A percentile compares a stretch with the other conserved stretches of the same genome.
Conservation (phyloP, 1,140 invertebrate species). For the Drosophila triauraria region DNA sequence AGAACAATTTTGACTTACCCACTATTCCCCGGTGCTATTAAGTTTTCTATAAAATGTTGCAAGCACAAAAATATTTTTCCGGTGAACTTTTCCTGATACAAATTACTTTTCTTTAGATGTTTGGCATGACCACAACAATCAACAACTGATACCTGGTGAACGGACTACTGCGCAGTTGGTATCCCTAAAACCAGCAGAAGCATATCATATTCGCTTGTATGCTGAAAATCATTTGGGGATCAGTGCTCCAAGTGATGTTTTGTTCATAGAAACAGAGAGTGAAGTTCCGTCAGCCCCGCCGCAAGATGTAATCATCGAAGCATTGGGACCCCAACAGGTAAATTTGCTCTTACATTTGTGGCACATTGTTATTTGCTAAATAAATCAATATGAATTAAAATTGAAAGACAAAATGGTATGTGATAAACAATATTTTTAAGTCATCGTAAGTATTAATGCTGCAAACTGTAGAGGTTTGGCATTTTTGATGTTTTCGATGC, state of each 20-base stretch:
- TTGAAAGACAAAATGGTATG: no score
- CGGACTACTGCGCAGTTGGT: constrained; percentile 87
- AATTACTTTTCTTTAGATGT: constrained; percentile 78
- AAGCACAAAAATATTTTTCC: no score
- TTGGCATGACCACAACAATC: constrained; percentile 87
- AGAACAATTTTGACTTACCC: no score
- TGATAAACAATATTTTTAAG: no score
- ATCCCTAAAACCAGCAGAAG: constrained; percentile 88
- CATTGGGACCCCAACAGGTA: constrained; percentile 90
- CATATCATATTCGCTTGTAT: constrained; percentile 89
- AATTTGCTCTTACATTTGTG: not conserved
- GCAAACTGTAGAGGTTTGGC: no score
- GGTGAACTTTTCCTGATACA: not conserved
- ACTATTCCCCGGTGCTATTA: no score
- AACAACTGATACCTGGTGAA: constrained; percentile 86
- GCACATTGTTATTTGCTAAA: no score
- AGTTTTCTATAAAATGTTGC: no score
- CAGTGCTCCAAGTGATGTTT: constrained; percentile 88
- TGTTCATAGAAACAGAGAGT: constrained; percentile 88
- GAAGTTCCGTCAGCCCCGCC: constrained; percentile 91
- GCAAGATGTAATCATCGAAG: constrained; percentile 90
- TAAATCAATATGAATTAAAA: no score
- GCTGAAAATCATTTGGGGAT: constrained; percentile 89
- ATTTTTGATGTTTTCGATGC: no score
- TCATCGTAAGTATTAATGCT: no score